Conservation (phyloP, 2,797 vertebrate species). For the Novumbra hubbsi region DNA sequence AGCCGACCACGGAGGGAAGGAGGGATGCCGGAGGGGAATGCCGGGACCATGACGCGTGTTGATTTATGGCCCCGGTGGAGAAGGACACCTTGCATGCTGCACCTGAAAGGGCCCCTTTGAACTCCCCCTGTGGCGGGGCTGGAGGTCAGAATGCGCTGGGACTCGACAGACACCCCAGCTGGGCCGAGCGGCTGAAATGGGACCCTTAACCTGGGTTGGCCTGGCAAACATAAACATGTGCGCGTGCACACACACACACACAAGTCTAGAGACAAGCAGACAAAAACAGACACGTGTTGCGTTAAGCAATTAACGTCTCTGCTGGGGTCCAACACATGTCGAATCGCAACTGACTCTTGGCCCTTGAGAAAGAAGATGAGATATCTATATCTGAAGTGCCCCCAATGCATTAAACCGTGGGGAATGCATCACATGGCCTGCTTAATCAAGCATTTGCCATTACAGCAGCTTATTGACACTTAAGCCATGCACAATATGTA, state of each 20-base stretch:
- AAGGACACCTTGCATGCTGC: conserved; percentile 73
- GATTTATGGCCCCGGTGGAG: conserved; percentile 38
- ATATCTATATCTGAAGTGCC: not conserved
- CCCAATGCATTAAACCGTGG: not conserved
- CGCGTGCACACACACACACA: conserved; percentile 1
- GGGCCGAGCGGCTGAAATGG: conserved; percentile 47
- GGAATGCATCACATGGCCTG: not conserved
- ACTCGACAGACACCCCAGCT: conserved; percentile 46
- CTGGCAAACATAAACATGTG: not conserved
- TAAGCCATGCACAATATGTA: not conserved
- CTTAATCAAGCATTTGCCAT: not conserved
- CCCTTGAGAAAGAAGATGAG: not conserved
- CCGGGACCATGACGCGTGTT: conserved; percentile 49
- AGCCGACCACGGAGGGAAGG: conserved; percentile 38
- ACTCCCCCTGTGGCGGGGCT: conserved; percentile 47
- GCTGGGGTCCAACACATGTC: not conserved
- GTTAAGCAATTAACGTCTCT: not conserved
- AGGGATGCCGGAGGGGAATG: conserved; percentile 56
- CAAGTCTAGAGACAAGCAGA: not conserved
- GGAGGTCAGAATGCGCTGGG: conserved; percentile 44
- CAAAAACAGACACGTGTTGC: not conserved
- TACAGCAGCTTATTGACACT: not conserved
- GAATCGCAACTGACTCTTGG: not conserved
- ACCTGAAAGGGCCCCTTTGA: conserved; percentile 67
- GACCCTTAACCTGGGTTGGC: conserved; percentile 20